Evolutionary conservation across 1,140 invertebrate genomes (phyloP).

Genomic region (Drosophila arawakana): DNA sequence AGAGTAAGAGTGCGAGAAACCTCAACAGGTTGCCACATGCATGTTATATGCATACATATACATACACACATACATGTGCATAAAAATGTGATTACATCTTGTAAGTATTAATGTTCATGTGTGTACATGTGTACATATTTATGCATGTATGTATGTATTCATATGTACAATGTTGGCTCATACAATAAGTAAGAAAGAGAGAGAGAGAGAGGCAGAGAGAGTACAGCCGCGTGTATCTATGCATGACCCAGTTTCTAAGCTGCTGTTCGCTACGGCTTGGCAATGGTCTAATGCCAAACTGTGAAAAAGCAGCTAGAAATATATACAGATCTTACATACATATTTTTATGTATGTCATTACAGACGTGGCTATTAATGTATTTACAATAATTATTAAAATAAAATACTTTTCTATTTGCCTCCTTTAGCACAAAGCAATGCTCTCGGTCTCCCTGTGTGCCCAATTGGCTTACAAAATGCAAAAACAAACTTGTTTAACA

Average conservation of each 20-base stretch:
- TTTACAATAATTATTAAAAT: background rate
- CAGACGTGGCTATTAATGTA: conserved; percentile 5
- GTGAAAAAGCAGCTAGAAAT: conserved; percentile 35
- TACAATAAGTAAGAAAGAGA: conserved; percentile 9
- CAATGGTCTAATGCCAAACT: conserved; percentile 62
- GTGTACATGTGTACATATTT: too few species aligned
- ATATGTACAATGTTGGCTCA: conserved; percentile 12
- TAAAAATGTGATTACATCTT: conserved; percentile 5
- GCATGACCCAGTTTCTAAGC: conserved; percentile 70
- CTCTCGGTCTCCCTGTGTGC: background rate
- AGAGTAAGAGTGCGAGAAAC: conserved; percentile 26
- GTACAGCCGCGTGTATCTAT: conserved; percentile 19
- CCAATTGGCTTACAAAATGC: background rate
- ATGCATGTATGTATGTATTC: conserved; percentile 1
- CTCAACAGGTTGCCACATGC: conserved; percentile 51
- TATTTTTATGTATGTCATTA: conserved; percentile 10
- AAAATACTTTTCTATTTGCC: conserved; percentile 5
- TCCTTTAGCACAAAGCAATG: background rate
- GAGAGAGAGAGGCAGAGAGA: conserved; percentile 7
- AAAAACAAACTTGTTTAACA: conserved; percentile 8
- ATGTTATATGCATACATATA: background rate
- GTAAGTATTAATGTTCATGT: background rate
- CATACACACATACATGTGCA: background rate
- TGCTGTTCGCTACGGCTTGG: conserved; percentile 41
- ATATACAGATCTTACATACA: conserved; percentile 15